phyloP scores from a whole-genome alignment of 2,888 invertebrate genomes.

The Chorisops tibialis region DNA sequence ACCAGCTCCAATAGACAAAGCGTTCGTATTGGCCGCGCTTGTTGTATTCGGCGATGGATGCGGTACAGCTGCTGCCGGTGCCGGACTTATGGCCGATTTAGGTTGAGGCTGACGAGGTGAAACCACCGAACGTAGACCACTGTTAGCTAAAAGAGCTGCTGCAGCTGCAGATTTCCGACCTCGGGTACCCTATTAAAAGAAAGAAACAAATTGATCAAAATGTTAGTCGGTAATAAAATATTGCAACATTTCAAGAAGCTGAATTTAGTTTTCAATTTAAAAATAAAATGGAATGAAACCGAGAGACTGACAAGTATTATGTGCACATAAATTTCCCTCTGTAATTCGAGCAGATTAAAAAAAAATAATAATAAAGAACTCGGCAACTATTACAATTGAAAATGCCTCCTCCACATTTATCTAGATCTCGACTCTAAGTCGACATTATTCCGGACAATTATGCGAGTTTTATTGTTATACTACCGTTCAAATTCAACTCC shows the following conservation, averaged over 20 bases:
- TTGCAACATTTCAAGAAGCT: background rate
- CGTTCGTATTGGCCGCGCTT: slow-evolving; percentile 32
- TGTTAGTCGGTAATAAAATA: background rate
- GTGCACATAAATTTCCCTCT: slow-evolving; percentile 20
- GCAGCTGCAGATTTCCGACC: slow-evolving; percentile 36
- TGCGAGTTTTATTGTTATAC: slow-evolving; percentile 23
- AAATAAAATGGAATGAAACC: background rate
- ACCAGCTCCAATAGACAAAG: slow-evolving; percentile 27
- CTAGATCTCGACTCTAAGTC: slow-evolving; percentile 7
- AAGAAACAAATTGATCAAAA: slow-evolving; percentile 12
- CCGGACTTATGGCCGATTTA: slow-evolving; percentile 36
- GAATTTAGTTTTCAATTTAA: slow-evolving; percentile 14
- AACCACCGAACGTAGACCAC: slow-evolving; percentile 35
- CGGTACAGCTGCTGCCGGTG: slow-evolving; percentile 37
- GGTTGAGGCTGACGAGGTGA: slow-evolving; percentile 34
- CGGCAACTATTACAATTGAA: slow-evolving; percentile 20
- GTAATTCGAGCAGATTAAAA: slow-evolving; percentile 17
- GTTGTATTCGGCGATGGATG: slow-evolving; percentile 38
- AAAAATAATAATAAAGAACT: background rate
- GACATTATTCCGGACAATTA: slow-evolving; percentile 23
- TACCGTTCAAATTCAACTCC: background rate
- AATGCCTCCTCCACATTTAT: slow-evolving; percentile 23
- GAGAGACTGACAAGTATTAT: slow-evolving; percentile 16
- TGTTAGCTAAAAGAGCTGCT: slow-evolving; percentile 26
- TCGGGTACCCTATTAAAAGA: slow-evolving; percentile 36